phyloP scores from a whole-genome alignment of 2,797 vertebrate genomes.

The Hippopotamyrus pictus region DNA sequence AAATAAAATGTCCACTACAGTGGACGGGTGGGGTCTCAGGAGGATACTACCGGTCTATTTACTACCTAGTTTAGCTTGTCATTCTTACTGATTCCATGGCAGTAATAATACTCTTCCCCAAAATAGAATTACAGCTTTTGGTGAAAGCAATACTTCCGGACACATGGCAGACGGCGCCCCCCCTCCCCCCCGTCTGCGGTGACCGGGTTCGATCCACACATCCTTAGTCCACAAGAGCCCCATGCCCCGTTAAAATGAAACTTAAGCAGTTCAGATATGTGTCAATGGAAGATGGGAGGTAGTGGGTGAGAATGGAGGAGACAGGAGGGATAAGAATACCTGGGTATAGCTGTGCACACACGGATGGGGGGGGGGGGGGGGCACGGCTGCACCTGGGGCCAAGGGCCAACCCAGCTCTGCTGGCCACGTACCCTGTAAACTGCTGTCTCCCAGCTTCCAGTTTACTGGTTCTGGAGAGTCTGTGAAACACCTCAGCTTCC shows the following conservation, averaged over 20 bases:
- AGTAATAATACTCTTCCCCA: neutral
- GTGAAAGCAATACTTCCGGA: constrained; percentile 76
- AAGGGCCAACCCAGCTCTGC: neutral
- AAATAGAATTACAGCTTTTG: neutral
- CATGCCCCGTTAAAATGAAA: constrained; percentile 58
- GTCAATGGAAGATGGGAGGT: constrained; percentile 57
- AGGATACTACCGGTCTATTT: neutral
- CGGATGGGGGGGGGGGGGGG: neutral
- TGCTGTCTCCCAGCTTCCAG: neutral
- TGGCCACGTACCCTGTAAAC: neutral
- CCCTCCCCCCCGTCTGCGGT: constrained; percentile 41
- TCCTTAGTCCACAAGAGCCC: constrained; percentile 56
- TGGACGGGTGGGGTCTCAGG: too few species aligned
- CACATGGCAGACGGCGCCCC: constrained; percentile 52
- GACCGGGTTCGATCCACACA: constrained; percentile 73
- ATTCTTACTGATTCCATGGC: neutral
- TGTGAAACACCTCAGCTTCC: neutral
- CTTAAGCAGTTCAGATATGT: constrained; percentile 66
- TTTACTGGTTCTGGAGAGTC: neutral
- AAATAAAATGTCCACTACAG: too few species aligned
- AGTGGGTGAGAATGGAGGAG: neutral
- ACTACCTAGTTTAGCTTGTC: neutral
- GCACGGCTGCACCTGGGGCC: neutral
- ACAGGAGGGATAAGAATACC: constrained; percentile 28
- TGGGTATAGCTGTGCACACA: constrained; percentile 49